Percentiles rank a stretch among this genome's conserved stretches.
These are phyloP conservation scores for Plemyria rubiginata DNA, from an alignment of 2,888 invertebrate genomes.

Conservation along the genomic window DNA sequence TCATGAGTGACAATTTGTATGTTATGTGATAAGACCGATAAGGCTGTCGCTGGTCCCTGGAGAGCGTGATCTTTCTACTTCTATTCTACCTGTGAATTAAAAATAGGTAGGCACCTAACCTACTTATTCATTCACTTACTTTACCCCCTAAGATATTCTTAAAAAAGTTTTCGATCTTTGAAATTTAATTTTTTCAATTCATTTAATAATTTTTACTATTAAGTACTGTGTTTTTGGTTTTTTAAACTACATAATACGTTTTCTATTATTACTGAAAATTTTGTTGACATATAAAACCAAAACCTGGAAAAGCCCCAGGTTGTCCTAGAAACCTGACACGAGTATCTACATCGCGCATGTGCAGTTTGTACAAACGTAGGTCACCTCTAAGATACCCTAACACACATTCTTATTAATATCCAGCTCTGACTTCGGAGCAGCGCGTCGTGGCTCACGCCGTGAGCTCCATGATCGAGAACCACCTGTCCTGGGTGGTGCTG, in stretches of 20 bases:
- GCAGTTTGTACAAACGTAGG: constrained; percentile 46
- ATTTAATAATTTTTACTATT: too few relatives aligned
- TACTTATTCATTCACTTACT: too few relatives aligned
- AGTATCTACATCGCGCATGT: constrained; percentile 68
- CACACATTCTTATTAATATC: constrained; percentile 46
- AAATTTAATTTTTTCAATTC: too few relatives aligned
- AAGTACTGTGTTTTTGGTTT: too few relatives aligned
- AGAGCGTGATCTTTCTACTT: not conserved
- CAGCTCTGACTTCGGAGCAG: constrained; percentile 92
- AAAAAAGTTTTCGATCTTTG: too few relatives aligned
- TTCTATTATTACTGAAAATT: too few relatives aligned
- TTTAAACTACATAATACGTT: too few relatives aligned
- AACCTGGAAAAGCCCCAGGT: constrained; percentile 10
- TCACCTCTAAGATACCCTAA: constrained; percentile 7
- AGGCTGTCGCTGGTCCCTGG: not conserved
- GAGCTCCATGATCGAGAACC: constrained; percentile 97
- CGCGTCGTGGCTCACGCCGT: constrained; percentile 95
- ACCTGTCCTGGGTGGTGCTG: constrained; percentile 95
- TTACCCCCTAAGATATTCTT: too few relatives aligned
- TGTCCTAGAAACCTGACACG: constrained; percentile 35
- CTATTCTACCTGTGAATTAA: too few relatives aligned
- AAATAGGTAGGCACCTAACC: too few relatives aligned
- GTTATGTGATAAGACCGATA: constrained; percentile 6
- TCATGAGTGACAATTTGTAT: constrained; percentile 18
- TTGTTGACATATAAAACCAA: not conserved